Percentiles rank a stretch among this genome's conserved stretches.
Conservation (phyloP, 1,140 invertebrate genomes). For the Caerostris extrusa region DNA sequence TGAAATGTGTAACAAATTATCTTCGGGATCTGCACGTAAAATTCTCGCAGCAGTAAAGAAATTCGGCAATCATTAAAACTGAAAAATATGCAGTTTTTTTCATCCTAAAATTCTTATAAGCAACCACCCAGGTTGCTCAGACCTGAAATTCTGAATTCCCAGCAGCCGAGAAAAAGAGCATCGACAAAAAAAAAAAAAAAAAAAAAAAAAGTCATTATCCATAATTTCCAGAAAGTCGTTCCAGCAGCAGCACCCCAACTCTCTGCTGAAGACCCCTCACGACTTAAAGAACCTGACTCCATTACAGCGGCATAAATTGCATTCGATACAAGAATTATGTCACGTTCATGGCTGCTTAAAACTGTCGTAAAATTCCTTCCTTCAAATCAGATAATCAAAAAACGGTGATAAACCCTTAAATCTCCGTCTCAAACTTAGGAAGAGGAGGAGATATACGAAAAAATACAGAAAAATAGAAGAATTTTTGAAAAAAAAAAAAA, state of each 20-base stretch:
- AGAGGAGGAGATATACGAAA: not conserved
- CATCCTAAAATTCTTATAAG: not conserved
- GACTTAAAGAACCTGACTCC: constrained; percentile 34
- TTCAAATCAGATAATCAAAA: constrained; percentile 75
- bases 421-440: constrained; percentile 54
- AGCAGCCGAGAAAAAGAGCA: not conserved
- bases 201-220: constrained; percentile 5
- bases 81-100: no score
- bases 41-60: no score
- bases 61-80: not conserved
- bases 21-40: no score
- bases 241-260: not conserved
- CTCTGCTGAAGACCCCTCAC: not conserved
- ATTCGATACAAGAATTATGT: constrained; percentile 73
- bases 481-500: no score
- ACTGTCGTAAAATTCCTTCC: constrained; percentile 67
- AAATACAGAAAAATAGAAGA: not conserved
- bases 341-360: constrained; percentile 58
- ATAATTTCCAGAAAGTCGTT: constrained; percentile 57
- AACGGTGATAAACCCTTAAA: constrained; percentile 72
- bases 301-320: constrained; percentile 67
- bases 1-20: no score
- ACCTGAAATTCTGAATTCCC: not conserved
- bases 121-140: not conserved
- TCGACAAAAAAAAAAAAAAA: no score